phyloP scores from a whole-genome alignment of 2,113 vertebrate species.

The Coptodon bakossiorum region DNA sequence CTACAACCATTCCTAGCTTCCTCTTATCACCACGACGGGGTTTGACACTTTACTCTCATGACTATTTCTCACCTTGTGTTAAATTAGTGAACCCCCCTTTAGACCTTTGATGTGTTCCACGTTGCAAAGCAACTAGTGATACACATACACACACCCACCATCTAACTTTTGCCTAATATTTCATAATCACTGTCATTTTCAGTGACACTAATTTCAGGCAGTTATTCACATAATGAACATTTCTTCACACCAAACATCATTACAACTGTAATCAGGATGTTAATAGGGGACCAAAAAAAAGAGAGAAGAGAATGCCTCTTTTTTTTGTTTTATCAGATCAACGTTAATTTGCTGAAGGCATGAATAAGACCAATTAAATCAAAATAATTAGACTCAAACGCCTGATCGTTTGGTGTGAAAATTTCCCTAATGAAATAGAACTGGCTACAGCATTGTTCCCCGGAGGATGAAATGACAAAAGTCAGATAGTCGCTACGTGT shows the following conservation, averaged over 20 bases:
- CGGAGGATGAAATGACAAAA: not conserved
- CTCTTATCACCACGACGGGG: accelerated
- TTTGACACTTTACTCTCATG: not conserved
- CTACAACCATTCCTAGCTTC: not conserved
- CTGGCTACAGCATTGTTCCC: not conserved
- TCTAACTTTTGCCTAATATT: not conserved
- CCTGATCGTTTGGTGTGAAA: slow-evolving; percentile 17
- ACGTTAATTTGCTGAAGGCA: slow-evolving; percentile 15
- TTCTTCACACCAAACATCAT: slow-evolving; percentile 35
- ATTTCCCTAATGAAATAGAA: slow-evolving; percentile 20
- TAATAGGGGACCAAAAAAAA: slow-evolving; percentile 4
- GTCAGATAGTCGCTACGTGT: not conserved
- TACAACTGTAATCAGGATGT: slow-evolving; percentile 30
- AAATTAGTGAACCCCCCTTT: not conserved
- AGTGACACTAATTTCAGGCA: slow-evolving; percentile 7
- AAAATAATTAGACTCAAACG: slow-evolving; percentile 43
- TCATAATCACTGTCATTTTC: slow-evolving; percentile 22
- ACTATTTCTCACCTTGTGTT: not conserved
- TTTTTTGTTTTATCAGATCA: slow-evolving; percentile 21
- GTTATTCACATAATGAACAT: slow-evolving; percentile 32
- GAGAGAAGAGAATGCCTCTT: slow-evolving; percentile 1
- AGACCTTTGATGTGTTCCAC: not conserved
- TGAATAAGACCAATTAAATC: slow-evolving; percentile 38
- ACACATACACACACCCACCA: not conserved
- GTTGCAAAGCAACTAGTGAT: not conserved